Percentiles rank a stretch among this genome's conserved stretches.
Evolutionary conservation across 1,140 invertebrate genomes (phyloP).

Genomic region (Micrasema longulum): DNA sequence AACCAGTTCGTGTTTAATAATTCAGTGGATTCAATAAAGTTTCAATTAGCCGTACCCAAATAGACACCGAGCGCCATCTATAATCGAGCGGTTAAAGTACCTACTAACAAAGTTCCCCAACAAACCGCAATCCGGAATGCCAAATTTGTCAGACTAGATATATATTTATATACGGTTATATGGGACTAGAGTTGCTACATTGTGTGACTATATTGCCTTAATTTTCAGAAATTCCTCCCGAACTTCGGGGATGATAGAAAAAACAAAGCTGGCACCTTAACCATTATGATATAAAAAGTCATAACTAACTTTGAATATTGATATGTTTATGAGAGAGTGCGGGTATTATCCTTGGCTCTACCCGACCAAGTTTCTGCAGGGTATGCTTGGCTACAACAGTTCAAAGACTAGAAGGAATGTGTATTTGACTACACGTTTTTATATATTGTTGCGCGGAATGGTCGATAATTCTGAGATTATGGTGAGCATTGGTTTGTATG

Average conservation of each 20-base stretch:
- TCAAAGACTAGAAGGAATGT: too few relatives aligned
- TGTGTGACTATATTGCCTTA: conserved; percentile 47
- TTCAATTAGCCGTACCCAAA: conserved; percentile 21
- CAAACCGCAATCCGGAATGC: conserved; percentile 7
- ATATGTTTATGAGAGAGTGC: too few relatives aligned
- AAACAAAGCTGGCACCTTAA: too few relatives aligned
- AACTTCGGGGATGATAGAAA: conserved; percentile 8
- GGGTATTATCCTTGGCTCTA: too few relatives aligned
- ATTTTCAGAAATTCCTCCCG: conserved; percentile 46
- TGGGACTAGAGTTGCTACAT: conserved; percentile 22
- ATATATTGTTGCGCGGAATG: too few relatives aligned
- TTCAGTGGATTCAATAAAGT: conserved; percentile 20
- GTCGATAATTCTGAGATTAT: too few relatives aligned
- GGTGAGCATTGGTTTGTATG: too few relatives aligned
- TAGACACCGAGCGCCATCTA: conserved; percentile 31
- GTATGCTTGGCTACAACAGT: too few relatives aligned
- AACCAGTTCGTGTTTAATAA: conserved; percentile 2
- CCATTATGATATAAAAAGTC: too few relatives aligned
- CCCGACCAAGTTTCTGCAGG: too few relatives aligned
- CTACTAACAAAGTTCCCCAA: conserved; percentile 33
- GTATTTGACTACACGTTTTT: too few relatives aligned
- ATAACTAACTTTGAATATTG: too few relatives aligned
- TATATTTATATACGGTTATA: conserved; percentile 25
- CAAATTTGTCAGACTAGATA: conserved; percentile 38
- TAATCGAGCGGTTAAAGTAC: conserved; percentile 36